A percentile compares a stretch with the other conserved stretches of the same genome.
Evolutionary conservation across 2,113 vertebrate species (phyloP).

Genomic region (Eurypyga helias): DNA sequence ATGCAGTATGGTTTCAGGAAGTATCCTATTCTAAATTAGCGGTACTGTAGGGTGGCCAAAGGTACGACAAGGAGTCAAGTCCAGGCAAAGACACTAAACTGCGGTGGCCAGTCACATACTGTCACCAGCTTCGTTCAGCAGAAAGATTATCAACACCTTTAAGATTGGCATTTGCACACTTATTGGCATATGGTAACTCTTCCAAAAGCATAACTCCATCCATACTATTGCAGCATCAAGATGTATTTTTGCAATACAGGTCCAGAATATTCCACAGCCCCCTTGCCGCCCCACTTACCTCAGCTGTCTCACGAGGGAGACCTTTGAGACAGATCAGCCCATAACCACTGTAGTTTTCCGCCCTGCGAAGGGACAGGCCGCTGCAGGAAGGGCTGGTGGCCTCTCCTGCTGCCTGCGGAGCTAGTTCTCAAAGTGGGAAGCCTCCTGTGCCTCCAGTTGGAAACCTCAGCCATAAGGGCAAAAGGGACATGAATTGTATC

Average conservation of each 20-base stretch:
- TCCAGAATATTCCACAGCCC: background rate
- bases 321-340: background rate
- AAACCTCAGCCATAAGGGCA: background rate
- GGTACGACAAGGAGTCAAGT: background rate
- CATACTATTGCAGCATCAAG: background rate
- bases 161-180: background rate
- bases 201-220: background rate
- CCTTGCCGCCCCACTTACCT: background rate
- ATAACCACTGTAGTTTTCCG: background rate
- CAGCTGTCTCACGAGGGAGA: background rate
- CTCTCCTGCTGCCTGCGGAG: background rate
- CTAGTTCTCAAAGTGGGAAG: accelerated
- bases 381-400: background rate
- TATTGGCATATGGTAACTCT: background rate
- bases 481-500: background rate
- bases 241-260: background rate
- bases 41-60: background rate
- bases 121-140: background rate
- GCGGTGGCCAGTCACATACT: accelerated
- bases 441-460: background rate
- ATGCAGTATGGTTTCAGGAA: background rate
- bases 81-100: background rate
- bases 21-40: background rate
- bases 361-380: accelerated
- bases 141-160: background rate